A percentile compares a stretch with the other conserved stretches of the same genome.
phyloP scores from a whole-genome alignment of 2,113 vertebrate species.

The Hippoglossus stenolepis region DNA sequence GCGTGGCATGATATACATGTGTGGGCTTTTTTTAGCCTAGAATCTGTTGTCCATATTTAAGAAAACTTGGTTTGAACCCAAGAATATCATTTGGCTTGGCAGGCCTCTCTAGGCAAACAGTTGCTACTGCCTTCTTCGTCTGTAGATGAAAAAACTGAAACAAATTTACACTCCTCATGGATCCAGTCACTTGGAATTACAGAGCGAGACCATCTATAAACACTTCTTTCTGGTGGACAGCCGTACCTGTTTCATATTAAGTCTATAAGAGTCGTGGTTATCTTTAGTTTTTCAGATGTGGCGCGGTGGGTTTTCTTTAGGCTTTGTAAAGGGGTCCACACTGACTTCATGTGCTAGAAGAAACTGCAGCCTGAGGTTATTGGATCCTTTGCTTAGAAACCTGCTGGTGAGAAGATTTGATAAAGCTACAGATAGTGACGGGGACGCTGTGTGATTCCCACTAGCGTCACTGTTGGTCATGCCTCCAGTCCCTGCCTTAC shows the following conservation, averaged over 20 bases:
- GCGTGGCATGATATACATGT: constrained; percentile 72
- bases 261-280: constrained; percentile 46
- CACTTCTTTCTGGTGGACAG: constrained; percentile 52
- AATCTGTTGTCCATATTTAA: constrained; percentile 84
- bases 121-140: constrained; percentile 85
- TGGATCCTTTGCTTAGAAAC: constrained; percentile 61
- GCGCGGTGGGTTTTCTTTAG: constrained; percentile 43
- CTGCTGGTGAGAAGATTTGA: constrained; percentile 51
- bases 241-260: constrained; percentile 74
- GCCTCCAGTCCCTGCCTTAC: constrained; percentile 23
- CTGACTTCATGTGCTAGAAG: constrained; percentile 54
- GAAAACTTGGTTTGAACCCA: constrained; percentile 81
- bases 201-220: constrained; percentile 63
- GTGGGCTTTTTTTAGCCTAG: constrained; percentile 52
- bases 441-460: constrained; percentile 44
- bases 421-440: constrained; percentile 57
- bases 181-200: constrained; percentile 68
- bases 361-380: constrained; percentile 64
- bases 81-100: constrained; percentile 86
- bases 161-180: constrained; percentile 84
- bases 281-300: constrained; percentile 60
- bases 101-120: constrained; percentile 70
- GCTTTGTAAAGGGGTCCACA: constrained; percentile 28
- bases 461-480: constrained; percentile 20
- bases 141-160: constrained; percentile 85